A percentile compares a stretch with the other conserved stretches of the same genome.
Evolutionary conservation across 2,888 invertebrate genomes (phyloP).

Genomic region (Phorcus lineatus): DNA sequence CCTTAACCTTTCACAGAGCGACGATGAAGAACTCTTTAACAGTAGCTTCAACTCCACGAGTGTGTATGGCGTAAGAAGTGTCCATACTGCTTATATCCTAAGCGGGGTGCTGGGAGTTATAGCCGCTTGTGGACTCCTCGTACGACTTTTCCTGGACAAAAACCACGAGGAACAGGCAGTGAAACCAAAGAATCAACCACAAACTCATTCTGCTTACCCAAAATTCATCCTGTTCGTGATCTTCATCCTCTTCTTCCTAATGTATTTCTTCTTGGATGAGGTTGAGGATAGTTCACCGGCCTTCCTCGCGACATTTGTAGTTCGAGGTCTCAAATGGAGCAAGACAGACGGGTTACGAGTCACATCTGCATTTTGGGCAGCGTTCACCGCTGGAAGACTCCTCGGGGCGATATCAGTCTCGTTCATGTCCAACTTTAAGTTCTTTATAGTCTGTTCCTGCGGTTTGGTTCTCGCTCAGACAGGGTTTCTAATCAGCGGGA

Average conservation of each 20-base stretch:
- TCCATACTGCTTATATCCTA: not conserved
- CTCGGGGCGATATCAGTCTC: conserved; percentile 32
- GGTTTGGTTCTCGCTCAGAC: conserved; percentile 16
- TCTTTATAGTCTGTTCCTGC: conserved; percentile 31
- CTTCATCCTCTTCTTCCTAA: conserved; percentile 8
- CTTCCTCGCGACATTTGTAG: conserved; percentile 37
- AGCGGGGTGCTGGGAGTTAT: not conserved
- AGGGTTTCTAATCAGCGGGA: conserved; percentile 33
- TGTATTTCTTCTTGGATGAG: conserved; percentile 23
- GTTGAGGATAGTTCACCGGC: conserved; percentile 26
- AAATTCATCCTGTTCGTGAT: not conserved
- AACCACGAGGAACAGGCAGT: not conserved
- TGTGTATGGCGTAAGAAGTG: not conserved
- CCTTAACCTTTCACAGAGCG: not conserved
- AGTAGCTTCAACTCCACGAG: not conserved
- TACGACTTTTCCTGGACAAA: not conserved
- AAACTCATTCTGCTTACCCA: not conserved
- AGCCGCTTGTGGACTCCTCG: not conserved
- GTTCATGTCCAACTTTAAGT: conserved; percentile 32
- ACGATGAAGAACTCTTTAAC: not conserved
- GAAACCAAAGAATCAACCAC: not conserved
- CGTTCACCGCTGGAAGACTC: conserved; percentile 30
- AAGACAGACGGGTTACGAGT: conserved; percentile 25
- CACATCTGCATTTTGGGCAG: conserved; percentile 33
- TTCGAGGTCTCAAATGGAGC: conserved; percentile 30